Evolutionary conservation across 2,888 invertebrate species (phyloP).

Genomic region (Drosophila melanosoma): DNA sequence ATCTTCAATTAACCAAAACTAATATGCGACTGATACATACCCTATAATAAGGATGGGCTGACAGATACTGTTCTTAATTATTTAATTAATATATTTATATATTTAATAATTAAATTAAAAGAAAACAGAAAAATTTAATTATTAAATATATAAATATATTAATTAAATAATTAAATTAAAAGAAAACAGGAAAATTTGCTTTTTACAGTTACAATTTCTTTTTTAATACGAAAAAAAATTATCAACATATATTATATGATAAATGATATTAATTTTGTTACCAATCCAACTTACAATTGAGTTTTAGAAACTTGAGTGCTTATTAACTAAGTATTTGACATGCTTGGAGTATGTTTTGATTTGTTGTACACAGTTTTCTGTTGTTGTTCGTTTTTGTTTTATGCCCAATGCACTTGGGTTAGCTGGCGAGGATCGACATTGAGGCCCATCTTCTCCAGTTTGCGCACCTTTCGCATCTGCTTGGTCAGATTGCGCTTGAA

Average conservation of each 20-base stretch:
- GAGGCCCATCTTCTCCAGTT: conserved; percentile 67
- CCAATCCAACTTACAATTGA: conserved; percentile 43
- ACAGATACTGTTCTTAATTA: too few relatives aligned
- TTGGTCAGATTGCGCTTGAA: conserved; percentile 66
- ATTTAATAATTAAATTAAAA: too few relatives aligned
- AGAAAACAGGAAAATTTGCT: background rate
- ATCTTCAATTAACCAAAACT: background rate
- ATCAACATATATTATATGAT: background rate
- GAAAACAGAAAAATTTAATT: too few relatives aligned
- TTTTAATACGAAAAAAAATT: conserved; percentile 11
- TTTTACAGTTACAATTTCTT: conserved; percentile 12
- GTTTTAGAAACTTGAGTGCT: conserved; percentile 65
- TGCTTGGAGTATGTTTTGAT: conserved; percentile 68
- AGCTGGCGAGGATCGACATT: conserved; percentile 69
- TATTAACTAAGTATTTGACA: conserved; percentile 55
- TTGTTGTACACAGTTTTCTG: conserved; percentile 25
- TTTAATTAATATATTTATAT: too few relatives aligned
- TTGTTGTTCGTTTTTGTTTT: conserved; percentile 6
- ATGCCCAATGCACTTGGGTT: conserved; percentile 48
- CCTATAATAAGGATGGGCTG: background rate
- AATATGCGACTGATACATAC: background rate
- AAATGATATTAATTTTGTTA: background rate
- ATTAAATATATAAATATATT: too few relatives aligned
- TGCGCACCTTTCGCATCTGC: conserved; percentile 67
- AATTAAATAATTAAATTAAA: too few relatives aligned